Percentiles rank a stretch among this genome's conserved stretches.
These are phyloP conservation scores for Lonchura striata DNA, from an alignment of 2,113 vertebrate species.

Conservation along the genomic window DNA sequence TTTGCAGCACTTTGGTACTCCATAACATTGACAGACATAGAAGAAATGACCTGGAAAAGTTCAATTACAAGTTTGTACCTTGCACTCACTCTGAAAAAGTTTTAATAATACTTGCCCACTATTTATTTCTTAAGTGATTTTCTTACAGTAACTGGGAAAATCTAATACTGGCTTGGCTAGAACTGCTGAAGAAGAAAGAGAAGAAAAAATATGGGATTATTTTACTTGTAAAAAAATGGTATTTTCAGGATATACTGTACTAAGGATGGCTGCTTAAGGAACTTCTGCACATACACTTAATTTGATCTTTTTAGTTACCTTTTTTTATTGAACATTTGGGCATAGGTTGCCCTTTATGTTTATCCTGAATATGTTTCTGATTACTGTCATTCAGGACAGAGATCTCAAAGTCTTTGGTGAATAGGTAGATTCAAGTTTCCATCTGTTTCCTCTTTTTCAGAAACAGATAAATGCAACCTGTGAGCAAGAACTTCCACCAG, in stretches of 20 bases:
- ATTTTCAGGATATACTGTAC: background rate
- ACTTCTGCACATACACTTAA: background rate
- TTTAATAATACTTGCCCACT: background rate
- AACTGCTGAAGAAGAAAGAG: background rate
- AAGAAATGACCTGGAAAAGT: background rate
- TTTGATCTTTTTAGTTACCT: background rate
- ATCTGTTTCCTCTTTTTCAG: background rate
- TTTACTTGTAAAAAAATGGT: background rate
- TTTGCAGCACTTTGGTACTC: background rate
- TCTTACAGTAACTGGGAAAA: background rate
- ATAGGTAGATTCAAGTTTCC: background rate
- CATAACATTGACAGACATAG: background rate
- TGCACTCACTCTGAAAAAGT: background rate
- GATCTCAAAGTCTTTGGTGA: background rate
- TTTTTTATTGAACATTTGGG: background rate
- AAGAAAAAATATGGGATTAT: background rate
- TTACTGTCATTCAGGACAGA: background rate
- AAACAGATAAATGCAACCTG: background rate
- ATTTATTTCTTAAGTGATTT: background rate
- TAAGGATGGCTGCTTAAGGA: background rate
- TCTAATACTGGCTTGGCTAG: background rate
- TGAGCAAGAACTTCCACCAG: background rate
- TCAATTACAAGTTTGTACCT: background rate
- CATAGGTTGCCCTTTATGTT: background rate
- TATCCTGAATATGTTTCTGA: background rate